Conservation (phyloP, 1,140 invertebrate species). For the Lepidostoma basale region DNA sequence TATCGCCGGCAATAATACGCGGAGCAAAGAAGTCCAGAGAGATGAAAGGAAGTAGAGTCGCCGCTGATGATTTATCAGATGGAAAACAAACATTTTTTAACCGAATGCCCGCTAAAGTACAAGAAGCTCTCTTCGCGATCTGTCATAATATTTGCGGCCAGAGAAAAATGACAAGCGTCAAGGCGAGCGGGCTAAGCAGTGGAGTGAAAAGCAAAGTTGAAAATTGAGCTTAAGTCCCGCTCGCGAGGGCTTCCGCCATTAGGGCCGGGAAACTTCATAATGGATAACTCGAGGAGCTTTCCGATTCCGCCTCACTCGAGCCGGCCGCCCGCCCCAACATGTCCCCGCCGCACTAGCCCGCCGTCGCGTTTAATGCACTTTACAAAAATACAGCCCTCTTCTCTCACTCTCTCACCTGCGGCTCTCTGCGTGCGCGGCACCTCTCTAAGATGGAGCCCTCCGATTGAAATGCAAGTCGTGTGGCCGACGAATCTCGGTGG, state of each 20-base stretch:
- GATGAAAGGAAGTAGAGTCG: constrained; percentile 15
- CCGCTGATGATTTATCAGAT: constrained; percentile 18
- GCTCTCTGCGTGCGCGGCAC: neutral
- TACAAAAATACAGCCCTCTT: too few relatives aligned
- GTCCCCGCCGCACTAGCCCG: neutral
- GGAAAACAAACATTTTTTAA: constrained; percentile 20
- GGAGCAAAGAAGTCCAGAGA: constrained; percentile 14
- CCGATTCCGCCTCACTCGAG: constrained; percentile 9
- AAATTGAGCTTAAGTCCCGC: constrained; percentile 26
- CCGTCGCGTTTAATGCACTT: neutral
- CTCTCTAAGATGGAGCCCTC: constrained; percentile 8
- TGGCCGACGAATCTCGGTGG: neutral
- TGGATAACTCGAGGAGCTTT: constrained; percentile 29
- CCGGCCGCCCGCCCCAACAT: neutral
- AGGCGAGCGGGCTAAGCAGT: constrained; percentile 9
- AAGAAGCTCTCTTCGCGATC: neutral
- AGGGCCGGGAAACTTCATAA: constrained; percentile 21
- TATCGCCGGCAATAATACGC: constrained; percentile 18
- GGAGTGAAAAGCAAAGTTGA: constrained; percentile 28
- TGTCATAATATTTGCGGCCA: constrained; percentile 27
- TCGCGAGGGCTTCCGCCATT: constrained; percentile 11
- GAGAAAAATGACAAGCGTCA: constrained; percentile 29
- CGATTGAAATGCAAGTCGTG: constrained; percentile 25
- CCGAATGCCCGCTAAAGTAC: constrained; percentile 3
- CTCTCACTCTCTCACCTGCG: neutral